phyloP scores from a whole-genome alignment of 2,888 invertebrate genomes.

The Oligia strigilis region DNA sequence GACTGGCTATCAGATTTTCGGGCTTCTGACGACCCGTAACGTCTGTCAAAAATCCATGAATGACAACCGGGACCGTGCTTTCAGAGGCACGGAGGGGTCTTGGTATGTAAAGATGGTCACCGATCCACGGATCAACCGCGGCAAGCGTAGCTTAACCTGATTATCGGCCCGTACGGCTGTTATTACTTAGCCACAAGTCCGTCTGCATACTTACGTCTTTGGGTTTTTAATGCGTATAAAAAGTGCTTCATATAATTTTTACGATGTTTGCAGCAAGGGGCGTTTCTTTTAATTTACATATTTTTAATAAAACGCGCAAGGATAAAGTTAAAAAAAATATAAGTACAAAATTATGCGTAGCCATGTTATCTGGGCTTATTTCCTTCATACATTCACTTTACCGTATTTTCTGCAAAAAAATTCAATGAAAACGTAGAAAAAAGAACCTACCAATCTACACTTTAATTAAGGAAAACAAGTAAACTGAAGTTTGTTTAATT shows the following conservation, averaged over 20 bases:
- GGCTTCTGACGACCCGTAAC: no score
- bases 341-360: slow-evolving; percentile 57
- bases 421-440: slow-evolving; percentile 27
- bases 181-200: no score
- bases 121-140: no score
- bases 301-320: slow-evolving; percentile 58
- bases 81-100: no score
- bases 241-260: slow-evolving; percentile 46
- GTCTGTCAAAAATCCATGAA: no score
- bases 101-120: no score
- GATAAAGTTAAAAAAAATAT: slow-evolving; percentile 38
- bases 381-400: slow-evolving; percentile 51
- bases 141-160: no score
- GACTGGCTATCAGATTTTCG: no score
- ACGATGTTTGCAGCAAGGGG: slow-evolving; percentile 35
- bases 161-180: no score
- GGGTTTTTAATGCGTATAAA: slow-evolving; percentile 43
- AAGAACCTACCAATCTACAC: slow-evolving; percentile 9
- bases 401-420: slow-evolving; percentile 4
- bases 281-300: slow-evolving; percentile 59
- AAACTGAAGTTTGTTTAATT: slow-evolving; percentile 19
- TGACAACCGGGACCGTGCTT: no score
- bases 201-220: slow-evolving; percentile 42
- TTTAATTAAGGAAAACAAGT: slow-evolving; percentile 15
- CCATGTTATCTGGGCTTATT: slow-evolving; percentile 61